These are phyloP conservation scores for Syrrhaptes paradoxus DNA, from an alignment of 2,113 vertebrate genomes.

Conservation along the genomic window DNA sequence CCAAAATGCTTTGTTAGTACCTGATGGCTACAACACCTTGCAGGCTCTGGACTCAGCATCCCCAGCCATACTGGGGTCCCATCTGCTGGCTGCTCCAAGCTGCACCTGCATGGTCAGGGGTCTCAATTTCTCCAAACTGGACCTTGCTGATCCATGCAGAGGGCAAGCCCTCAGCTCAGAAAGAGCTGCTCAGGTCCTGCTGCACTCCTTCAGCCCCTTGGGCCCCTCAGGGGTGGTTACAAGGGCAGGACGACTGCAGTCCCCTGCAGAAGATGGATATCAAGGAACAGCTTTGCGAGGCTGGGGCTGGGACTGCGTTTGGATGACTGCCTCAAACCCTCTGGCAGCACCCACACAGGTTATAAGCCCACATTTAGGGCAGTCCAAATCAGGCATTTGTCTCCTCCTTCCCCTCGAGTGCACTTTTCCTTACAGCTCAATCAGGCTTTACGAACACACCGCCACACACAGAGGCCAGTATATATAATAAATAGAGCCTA, in stretches of 20 bases:
- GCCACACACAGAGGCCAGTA: conserved; percentile 44
- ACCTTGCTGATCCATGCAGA: neutral
- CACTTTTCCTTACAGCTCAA: conserved; percentile 65
- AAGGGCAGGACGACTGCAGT: neutral
- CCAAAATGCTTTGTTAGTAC: neutral
- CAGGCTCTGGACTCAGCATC: neutral
- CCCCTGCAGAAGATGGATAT: fast-evolving
- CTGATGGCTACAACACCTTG: neutral
- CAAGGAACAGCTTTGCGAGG: neutral
- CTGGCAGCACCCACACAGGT: conserved; percentile 7
- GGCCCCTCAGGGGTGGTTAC: neutral
- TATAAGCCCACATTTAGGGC: conserved; percentile 22
- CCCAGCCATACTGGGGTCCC: neutral
- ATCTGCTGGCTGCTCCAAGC: neutral
- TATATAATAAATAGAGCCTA: conserved; percentile 67
- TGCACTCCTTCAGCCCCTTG: neutral
- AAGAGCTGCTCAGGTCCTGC: neutral
- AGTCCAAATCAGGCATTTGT: conserved; percentile 49
- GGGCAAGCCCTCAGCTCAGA: neutral
- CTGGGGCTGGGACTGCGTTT: neutral
- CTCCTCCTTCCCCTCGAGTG: conserved; percentile 35
- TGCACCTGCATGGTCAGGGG: neutral
- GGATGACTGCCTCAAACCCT: neutral
- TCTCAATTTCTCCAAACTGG: neutral
- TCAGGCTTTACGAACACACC: conserved; percentile 56